These are phyloP conservation scores for Aselliscus stoliczkanus DNA, from an alignment of 2,797 vertebrate species.

Conservation along the genomic window DNA sequence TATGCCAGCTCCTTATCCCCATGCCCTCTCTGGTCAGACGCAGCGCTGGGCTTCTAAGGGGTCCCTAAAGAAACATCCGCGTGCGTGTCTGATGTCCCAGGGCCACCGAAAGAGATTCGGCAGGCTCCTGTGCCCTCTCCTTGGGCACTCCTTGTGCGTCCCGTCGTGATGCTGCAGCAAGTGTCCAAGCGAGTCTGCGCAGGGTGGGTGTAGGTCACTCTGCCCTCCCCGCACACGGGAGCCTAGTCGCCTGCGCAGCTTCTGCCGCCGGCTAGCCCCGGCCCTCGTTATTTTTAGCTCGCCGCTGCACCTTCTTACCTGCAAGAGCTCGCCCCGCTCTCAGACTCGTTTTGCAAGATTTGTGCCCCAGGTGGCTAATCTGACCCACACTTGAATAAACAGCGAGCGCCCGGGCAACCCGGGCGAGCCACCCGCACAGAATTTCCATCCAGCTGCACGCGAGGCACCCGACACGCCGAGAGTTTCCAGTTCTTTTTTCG, in stretches of 20 bases:
- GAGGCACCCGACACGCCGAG: background rate
- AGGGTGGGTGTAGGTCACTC: background rate
- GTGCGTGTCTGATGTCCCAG: background rate
- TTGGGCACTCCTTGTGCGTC: background rate
- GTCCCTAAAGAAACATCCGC: background rate
- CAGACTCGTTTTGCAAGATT: constrained; percentile 70
- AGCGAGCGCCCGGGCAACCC: background rate
- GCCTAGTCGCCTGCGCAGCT: background rate
- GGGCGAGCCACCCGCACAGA: background rate
- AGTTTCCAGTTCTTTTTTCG: background rate
- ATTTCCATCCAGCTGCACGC: background rate
- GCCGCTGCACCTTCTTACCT: constrained; percentile 70
- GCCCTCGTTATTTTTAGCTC: constrained; percentile 71
- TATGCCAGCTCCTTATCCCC: background rate
- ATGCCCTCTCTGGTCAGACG: background rate
- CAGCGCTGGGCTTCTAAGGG: background rate
- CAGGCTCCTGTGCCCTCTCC: background rate
- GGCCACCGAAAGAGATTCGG: background rate
- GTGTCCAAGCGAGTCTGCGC: background rate
- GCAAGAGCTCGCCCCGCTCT: constrained; percentile 69
- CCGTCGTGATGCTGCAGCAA: background rate
- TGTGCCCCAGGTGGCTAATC: constrained; percentile 66
- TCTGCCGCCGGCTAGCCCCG: background rate
- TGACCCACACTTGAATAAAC: constrained; percentile 54
- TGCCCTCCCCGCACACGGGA: fast-evolving